Conservation (phyloP, 1,140 invertebrate genomes). For the Cotesia glomerata region DNA sequence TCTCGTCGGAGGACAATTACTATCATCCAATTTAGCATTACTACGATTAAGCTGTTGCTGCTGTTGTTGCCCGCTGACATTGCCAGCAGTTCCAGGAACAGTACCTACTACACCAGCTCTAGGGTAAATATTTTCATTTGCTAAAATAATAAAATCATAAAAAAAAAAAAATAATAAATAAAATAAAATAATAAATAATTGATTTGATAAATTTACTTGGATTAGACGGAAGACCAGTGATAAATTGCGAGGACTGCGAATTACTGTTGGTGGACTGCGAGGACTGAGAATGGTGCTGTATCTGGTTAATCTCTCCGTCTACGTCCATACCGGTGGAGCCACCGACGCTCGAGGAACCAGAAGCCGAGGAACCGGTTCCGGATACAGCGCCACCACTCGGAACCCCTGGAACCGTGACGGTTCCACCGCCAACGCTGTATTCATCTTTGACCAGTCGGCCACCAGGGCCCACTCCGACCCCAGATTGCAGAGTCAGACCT, state of each 20-base stretch:
- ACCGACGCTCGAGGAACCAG: conserved; percentile 48
- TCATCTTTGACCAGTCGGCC: conserved; percentile 74
- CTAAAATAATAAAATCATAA: conserved; percentile 52
- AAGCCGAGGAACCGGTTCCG: conserved; percentile 43
- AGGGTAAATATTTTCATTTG: conserved; percentile 58
- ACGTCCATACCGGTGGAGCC: conserved; percentile 73
- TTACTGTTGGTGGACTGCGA: conserved; percentile 52
- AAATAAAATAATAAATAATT: conserved; percentile 26
- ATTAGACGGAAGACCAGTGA: conserved; percentile 53
- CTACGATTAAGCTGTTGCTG: conserved; percentile 47
- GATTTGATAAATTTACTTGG: conserved; percentile 44
- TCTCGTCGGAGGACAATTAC: conserved; percentile 54
- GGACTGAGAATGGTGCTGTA: conserved; percentile 83
- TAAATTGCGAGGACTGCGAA: conserved; percentile 51
- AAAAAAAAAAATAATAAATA: conserved; percentile 51
- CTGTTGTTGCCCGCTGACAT: conserved; percentile 29
- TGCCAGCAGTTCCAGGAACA: neutral
- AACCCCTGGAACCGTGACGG: too few species aligned
- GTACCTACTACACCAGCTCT: conserved; percentile 53
- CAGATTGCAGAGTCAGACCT: conserved; percentile 80
- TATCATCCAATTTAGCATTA: conserved; percentile 59
- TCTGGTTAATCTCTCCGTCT: conserved; percentile 72
- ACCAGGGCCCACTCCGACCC: conserved; percentile 63
- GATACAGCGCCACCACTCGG: conserved; percentile 28
- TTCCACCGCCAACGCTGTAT: conserved; percentile 76